Evolutionary conservation across 1,140 invertebrate species (phyloP), one percentile per base, ranked within the genome.

Genomic region (Drosophila grimshawi): DNA sequence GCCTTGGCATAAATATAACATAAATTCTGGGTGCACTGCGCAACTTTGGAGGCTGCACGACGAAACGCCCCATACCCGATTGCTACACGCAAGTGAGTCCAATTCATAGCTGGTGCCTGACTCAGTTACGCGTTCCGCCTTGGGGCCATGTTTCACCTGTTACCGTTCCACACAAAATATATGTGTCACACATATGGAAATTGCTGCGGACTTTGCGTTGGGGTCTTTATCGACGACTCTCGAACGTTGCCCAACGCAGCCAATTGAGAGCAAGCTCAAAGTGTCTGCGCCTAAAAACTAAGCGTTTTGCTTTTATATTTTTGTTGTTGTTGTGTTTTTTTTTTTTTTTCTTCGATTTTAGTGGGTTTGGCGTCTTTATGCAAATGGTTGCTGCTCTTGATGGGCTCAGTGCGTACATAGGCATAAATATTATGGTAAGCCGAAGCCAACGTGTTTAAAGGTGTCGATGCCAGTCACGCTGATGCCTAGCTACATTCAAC

Each of bases 231-330:
- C 29, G 59, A 62, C 62, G 52, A 51, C 59, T 80, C 45, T 35
- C 37, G 53, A 33, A 27, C 41, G 35, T 88, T 88, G 85, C 83
- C 70, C 78, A 86, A 86, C 80, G 81, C 79, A 72, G 76, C 49
- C 33, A 76, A 76, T 86, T 88, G 76, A 59, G 82, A 67, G 79
- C 82, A 52, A 53, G 7, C 51, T 80, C 73, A 81, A 60, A 66
- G 32, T 27, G 64, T 64, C 76, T 78, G 66, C 63, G 64, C 71
- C 82, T 72, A 76, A 72, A 82, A 73, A 73, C 49, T 41, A 56
- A 64, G 66, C 35, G 65, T 43, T 43, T 43, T 32, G 32, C 3
- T 29, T 43, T n/a, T 49, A 11, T 64, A 19, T 64, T 7, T 19
- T 19, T 19, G 19, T 19, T 19, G 19, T 19, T 19, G 19, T 19